Conservation (phyloP, 37 sponge, comb jelly and placozoan species). For the Ephydatia muelleri region DNA sequence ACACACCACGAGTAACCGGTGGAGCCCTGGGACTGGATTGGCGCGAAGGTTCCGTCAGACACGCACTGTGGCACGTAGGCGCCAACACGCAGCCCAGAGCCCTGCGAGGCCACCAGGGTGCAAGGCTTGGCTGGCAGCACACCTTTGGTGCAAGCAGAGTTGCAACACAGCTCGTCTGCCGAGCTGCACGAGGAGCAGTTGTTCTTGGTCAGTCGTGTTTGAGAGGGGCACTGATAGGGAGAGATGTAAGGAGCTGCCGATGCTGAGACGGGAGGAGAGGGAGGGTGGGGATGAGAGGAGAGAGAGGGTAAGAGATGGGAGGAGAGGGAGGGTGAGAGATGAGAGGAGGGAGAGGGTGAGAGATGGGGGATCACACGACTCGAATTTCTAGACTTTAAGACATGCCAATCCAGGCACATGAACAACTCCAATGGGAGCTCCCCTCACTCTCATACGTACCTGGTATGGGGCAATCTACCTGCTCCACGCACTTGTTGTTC, state of each 20-base stretch:
- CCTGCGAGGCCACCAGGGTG: not conserved
- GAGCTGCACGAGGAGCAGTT: not conserved
- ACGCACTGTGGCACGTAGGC: slow-evolving; percentile 48
- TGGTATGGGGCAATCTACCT: not conserved
- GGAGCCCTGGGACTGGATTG: slow-evolving; percentile 44
- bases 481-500: not conserved
- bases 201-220: not conserved
- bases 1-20: slow-evolving; percentile 73
- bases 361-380: no score
- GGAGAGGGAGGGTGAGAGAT: no score
- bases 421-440: no score
- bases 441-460: no score
- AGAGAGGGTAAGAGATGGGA: no score
- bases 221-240: not conserved
- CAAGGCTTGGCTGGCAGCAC: not conserved
- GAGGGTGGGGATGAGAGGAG: no score
- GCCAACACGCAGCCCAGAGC: no score
- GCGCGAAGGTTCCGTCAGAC: slow-evolving; percentile 42
- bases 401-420: no score
- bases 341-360: no score
- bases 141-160: not conserved
- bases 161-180: not conserved
- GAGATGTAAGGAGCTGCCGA: not conserved
- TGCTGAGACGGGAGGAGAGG: no score
- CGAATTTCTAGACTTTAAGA: no score